Conservation (phyloP, 2,797 vertebrate genomes). For the Hemibagrus guttatus region DNA sequence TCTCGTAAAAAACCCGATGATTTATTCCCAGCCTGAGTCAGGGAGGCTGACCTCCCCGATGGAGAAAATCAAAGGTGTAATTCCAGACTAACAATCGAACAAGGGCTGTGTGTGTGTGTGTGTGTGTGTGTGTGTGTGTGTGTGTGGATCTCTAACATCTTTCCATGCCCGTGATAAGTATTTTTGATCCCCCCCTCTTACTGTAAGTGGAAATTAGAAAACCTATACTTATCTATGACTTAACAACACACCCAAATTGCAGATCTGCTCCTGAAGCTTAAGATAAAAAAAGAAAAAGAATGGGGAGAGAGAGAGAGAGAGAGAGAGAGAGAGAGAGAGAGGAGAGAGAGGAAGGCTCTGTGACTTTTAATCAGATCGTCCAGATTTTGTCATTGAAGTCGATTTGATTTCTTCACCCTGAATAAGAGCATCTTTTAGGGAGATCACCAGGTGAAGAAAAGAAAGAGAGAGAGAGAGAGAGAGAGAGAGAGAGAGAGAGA, state of each 20-base stretch:
- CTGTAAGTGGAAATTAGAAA: slow-evolving; percentile 62
- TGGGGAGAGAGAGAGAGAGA: not conserved
- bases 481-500: not conserved
- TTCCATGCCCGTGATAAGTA: slow-evolving; percentile 58
- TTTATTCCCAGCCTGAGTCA: slow-evolving; percentile 32
- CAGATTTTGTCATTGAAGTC: not conserved
- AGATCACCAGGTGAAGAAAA: not conserved
- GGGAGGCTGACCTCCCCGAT: slow-evolving; percentile 29
- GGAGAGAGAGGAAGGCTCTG: not conserved
- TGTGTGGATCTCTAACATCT: slow-evolving; percentile 50
- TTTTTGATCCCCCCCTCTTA: slow-evolving; percentile 53
- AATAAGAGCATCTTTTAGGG: not conserved
- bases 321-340: not conserved
- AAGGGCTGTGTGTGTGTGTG: not conserved
- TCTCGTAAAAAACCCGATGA: slow-evolving; percentile 34
- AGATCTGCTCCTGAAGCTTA: slow-evolving; percentile 51
- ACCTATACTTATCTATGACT: slow-evolving; percentile 63
- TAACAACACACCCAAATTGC: slow-evolving; percentile 64
- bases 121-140: slow-evolving; percentile 16
- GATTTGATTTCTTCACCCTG: not conserved
- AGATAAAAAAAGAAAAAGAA: slow-evolving; percentile 26
- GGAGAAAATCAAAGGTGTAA: slow-evolving; percentile 47
- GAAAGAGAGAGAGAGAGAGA: not conserved
- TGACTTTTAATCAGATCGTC: not conserved
- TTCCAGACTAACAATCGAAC: slow-evolving; percentile 45